Conservation (phyloP, 2,888 invertebrate genomes). For the Lordiphosa fenestrarum region DNA sequence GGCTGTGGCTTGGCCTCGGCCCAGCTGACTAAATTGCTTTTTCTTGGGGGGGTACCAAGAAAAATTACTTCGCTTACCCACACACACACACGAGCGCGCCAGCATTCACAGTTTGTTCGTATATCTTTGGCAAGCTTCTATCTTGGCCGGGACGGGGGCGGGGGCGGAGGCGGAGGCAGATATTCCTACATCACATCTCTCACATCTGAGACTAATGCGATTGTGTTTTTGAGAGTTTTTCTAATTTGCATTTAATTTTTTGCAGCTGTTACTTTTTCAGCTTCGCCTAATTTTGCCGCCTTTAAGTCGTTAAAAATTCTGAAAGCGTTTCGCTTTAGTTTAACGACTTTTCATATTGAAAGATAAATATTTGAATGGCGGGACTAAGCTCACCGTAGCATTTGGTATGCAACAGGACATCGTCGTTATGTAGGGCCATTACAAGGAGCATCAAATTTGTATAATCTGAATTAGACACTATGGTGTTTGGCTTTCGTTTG, state of each 20-base stretch:
- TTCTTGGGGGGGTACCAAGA: slow-evolving; percentile 54
- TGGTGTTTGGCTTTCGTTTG: neutral
- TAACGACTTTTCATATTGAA: slow-evolving; percentile 62
- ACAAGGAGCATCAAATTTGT: neutral
- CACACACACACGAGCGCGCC: slow-evolving; percentile 12
- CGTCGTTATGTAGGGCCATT: slow-evolving; percentile 20
- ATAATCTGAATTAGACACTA: neutral
- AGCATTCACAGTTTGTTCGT: slow-evolving; percentile 36
- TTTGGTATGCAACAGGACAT: slow-evolving; percentile 62
- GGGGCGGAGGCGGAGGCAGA: slow-evolving; percentile 29
- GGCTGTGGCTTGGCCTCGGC: slow-evolving; percentile 53
- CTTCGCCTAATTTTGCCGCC: slow-evolving; percentile 42
- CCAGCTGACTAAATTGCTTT: slow-evolving; percentile 69
- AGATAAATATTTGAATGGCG: slow-evolving; percentile 58
- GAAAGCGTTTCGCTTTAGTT: slow-evolving; percentile 58
- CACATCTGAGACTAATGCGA: slow-evolving; percentile 75
- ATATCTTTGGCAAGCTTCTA: slow-evolving; percentile 18
- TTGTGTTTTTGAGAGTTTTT: slow-evolving; percentile 66
- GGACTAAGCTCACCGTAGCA: slow-evolving; percentile 33
- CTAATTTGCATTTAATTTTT: slow-evolving; percentile 76
- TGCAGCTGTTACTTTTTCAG: slow-evolving; percentile 68
- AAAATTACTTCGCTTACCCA: slow-evolving; percentile 61
- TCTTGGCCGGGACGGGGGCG: slow-evolving; percentile 19
- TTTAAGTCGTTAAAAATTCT: slow-evolving; percentile 70
- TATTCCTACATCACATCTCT: slow-evolving; percentile 70